A percentile compares a stretch with the other conserved stretches of the same genome.
phyloP scores from a whole-genome alignment of 2,113 vertebrate species.

The Chlorodrepanis virens region DNA sequence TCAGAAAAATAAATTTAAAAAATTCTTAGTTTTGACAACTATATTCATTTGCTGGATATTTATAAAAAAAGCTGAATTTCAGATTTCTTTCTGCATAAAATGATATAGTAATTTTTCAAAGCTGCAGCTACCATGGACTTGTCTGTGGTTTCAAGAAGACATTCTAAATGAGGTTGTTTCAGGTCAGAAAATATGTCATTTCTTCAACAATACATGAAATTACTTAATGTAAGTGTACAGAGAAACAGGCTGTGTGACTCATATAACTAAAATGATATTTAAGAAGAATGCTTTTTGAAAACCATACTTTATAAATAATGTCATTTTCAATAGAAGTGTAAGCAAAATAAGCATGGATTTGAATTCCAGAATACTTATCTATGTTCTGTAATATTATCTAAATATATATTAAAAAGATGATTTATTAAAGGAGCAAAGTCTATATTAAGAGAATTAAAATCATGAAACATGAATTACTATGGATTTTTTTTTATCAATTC shows the following conservation, averaged over 20 bases:
- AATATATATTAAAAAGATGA: background rate
- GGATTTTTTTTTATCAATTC: background rate
- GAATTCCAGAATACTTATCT: background rate
- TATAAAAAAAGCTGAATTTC: background rate
- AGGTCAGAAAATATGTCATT: background rate
- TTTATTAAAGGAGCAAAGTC: background rate
- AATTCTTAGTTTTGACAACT: background rate
- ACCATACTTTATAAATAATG: background rate
- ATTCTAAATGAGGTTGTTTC: background rate
- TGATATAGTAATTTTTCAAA: background rate
- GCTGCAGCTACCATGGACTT: background rate
- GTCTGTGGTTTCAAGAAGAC: background rate
- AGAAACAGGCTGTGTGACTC: background rate
- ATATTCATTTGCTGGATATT: background rate
- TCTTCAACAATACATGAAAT: background rate
- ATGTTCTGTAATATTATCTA: background rate
- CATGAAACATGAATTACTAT: fast-evolving
- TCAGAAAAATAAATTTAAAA: background rate
- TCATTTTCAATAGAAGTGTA: background rate
- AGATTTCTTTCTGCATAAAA: background rate
- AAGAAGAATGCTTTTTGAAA: background rate
- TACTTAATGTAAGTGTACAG: background rate
- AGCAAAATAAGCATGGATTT: background rate
- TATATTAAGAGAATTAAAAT: background rate
- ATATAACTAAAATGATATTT: background rate